Evolutionary conservation across 2,113 vertebrate genomes (phyloP).

Genomic region (Varanus komodoensis): DNA sequence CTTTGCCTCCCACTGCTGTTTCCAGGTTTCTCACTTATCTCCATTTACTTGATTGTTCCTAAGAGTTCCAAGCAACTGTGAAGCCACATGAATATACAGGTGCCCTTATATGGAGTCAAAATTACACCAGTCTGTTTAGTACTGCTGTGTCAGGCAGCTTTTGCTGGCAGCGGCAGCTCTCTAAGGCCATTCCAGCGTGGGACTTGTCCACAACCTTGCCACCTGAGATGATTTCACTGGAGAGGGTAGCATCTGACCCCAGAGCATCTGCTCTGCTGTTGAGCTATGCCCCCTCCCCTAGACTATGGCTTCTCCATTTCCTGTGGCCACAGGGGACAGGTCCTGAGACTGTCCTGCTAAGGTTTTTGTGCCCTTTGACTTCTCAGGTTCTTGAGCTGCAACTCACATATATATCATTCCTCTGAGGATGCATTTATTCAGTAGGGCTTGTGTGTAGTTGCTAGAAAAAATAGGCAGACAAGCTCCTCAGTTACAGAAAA

Average conservation of each 20-base stretch:
- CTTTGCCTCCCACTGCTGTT: background rate
- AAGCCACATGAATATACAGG: background rate
- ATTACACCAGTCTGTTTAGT: background rate
- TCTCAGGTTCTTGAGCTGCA: background rate
- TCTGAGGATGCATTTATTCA: background rate
- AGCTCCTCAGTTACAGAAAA: background rate
- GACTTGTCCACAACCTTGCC: background rate
- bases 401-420: background rate
- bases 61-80: background rate
- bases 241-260: background rate
- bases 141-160: background rate
- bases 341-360: background rate
- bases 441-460: background rate
- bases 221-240: background rate
- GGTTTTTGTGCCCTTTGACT: background rate
- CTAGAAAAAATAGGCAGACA: background rate
- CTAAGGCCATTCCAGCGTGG: background rate
- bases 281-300: no score
- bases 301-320: no score
- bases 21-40: background rate
- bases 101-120: background rate
- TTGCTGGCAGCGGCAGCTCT: background rate
- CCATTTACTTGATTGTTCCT: background rate
- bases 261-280: background rate
- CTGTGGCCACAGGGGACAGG: no score